These are phyloP conservation scores for Eupithecia abbreviata DNA, from an alignment of 2,888 invertebrate genomes.

Conservation along the genomic window DNA sequence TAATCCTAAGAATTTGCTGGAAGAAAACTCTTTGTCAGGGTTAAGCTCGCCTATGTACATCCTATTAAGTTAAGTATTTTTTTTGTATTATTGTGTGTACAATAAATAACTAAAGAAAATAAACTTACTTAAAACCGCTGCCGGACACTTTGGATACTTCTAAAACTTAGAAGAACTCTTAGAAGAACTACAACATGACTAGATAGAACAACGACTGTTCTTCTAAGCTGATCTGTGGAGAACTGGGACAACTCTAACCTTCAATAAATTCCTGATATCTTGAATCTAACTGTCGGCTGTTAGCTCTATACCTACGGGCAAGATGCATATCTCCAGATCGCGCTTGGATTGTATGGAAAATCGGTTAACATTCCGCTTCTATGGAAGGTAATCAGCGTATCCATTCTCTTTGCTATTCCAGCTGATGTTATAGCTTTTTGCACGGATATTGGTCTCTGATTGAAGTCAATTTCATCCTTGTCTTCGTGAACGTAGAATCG, in stretches of 20 bases:
- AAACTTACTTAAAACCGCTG: not conserved
- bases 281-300: constrained; percentile 27
- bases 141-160: not conserved
- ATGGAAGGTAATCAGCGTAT: not conserved
- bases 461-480: not conserved
- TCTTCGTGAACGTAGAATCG: not conserved
- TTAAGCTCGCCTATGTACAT: too few relatives aligned
- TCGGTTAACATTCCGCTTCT: not conserved
- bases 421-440: constrained; percentile 1
- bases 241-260: constrained; percentile 18
- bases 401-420: constrained; percentile 6
- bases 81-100: too few relatives aligned
- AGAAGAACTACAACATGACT: too few relatives aligned
- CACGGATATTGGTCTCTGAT: not conserved
- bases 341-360: constrained; percentile 1
- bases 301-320: constrained; percentile 14
- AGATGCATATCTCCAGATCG: constrained; percentile 7
- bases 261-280: constrained; percentile 32
- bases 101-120: too few relatives aligned
- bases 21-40: too few relatives aligned
- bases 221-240: not conserved
- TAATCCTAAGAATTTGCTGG: too few relatives aligned
- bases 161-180: not conserved
- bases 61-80: too few relatives aligned
- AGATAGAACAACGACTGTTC: not conserved